Percentiles rank a stretch among this genome's conserved stretches.
phyloP scores from a whole-genome alignment of 2,888 invertebrate species.

The Pantelozetes paolii region DNA sequence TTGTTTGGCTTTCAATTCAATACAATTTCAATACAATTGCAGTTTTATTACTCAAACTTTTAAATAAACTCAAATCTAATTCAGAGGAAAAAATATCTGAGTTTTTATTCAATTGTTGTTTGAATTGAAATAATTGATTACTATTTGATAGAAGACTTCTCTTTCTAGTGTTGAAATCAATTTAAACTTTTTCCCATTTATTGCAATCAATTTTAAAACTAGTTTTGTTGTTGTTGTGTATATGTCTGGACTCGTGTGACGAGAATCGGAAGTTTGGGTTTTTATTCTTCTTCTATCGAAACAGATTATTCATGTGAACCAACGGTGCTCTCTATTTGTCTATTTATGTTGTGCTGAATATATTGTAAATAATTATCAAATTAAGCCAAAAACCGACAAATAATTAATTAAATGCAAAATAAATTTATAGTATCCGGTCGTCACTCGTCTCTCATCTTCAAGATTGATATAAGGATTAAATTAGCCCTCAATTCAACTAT shows the following conservation, averaged over 20 bases:
- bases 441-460: background rate
- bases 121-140: background rate
- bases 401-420: constrained; percentile 18
- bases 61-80: background rate
- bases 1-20: background rate
- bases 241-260: background rate
- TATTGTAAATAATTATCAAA: constrained; percentile 19
- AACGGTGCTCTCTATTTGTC: background rate
- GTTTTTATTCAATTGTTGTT: background rate
- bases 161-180: background rate
- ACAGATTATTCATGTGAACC: background rate
- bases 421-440: constrained; percentile 32
- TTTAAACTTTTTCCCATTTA: background rate
- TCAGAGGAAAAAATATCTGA: background rate
- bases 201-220: background rate
- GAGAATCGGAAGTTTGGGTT: constrained; percentile 6
- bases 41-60: background rate
- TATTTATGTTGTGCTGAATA: constrained; percentile 18
- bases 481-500: background rate
- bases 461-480: background rate
- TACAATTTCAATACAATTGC: background rate
- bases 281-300: background rate
- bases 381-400: constrained; percentile 27
- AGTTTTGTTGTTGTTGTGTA: background rate
- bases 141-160: constrained; percentile 9